A percentile compares a stretch with the other conserved stretches of the same genome.
phyloP scores from a whole-genome alignment of 2,888 invertebrate genomes.

The Andrena bucephala region DNA sequence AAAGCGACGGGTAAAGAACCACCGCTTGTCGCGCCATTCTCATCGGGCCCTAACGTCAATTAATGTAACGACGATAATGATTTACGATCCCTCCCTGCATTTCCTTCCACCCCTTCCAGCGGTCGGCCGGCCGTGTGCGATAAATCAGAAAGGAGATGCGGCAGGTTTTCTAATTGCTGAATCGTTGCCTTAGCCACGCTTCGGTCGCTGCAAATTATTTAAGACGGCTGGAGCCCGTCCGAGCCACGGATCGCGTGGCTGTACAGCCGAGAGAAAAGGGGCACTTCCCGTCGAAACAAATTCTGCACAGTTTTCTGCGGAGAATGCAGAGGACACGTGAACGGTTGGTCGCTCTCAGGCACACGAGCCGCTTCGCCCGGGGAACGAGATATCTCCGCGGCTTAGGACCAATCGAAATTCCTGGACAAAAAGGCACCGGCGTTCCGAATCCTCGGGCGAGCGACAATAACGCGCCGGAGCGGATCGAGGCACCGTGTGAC shows the following conservation, averaged over 20 bases:
- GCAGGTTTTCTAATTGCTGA: neutral
- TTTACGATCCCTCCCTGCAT: constrained; percentile 41
- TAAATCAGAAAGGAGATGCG: neutral
- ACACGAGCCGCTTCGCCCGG: constrained; percentile 6
- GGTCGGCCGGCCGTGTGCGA: too few species aligned
- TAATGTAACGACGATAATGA: constrained; percentile 60
- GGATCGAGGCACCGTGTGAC: constrained; percentile 35
- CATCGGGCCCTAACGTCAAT: constrained; percentile 55
- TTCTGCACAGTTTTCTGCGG: neutral
- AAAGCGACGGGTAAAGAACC: constrained; percentile 16
- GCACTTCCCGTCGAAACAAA: neutral
- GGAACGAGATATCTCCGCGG: constrained; percentile 8
- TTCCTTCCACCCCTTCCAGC: neutral
- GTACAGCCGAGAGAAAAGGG: neutral
- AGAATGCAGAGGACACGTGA: neutral
- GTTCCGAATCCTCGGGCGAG: constrained; percentile 5
- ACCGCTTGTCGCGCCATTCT: constrained; percentile 36
- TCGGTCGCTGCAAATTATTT: neutral
- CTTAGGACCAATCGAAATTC: constrained; percentile 27
- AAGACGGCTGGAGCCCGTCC: neutral
- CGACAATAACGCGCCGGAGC: constrained; percentile 33
- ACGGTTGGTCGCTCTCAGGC: constrained; percentile 6
- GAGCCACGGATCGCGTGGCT: neutral
- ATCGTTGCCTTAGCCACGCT: neutral
- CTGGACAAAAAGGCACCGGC: constrained; percentile 8